phyloP scores from a whole-genome alignment of 1,140 invertebrate genomes.

The Megathymus violae region DNA sequence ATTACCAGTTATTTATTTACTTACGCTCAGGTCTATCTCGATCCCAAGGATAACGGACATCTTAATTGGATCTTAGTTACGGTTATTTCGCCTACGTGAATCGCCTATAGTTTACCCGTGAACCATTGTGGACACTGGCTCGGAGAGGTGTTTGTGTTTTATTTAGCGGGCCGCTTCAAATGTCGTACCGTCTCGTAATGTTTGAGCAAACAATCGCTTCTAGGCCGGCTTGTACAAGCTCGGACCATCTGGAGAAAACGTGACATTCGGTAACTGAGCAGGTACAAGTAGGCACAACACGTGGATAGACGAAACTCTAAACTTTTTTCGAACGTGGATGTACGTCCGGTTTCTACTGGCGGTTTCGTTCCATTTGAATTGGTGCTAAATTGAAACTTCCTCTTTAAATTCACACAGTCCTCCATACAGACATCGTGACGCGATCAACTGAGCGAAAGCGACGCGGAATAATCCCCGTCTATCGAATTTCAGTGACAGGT shows the following conservation, averaged over 20 bases:
- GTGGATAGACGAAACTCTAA: slow-evolving; percentile 61
- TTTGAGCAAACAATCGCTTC: slow-evolving; percentile 71
- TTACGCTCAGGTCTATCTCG: slow-evolving; percentile 61
- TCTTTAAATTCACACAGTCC: slow-evolving; percentile 75
- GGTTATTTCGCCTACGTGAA: slow-evolving; percentile 59
- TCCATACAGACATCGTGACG: slow-evolving; percentile 72
- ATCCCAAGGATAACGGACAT: slow-evolving; percentile 74
- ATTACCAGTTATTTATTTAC: slow-evolving; percentile 76
- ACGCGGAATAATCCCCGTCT: slow-evolving; percentile 67
- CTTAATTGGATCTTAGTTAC: slow-evolving; percentile 74
- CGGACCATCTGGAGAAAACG: slow-evolving; percentile 77
- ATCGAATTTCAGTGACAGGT: slow-evolving; percentile 74
- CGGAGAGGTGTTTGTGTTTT: slow-evolving; percentile 77
- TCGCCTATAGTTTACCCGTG: slow-evolving; percentile 64
- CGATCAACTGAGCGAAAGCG: slow-evolving; percentile 79
- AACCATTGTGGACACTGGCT: slow-evolving; percentile 64
- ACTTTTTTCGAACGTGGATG: slow-evolving; percentile 63
- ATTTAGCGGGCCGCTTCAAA: slow-evolving; percentile 81
- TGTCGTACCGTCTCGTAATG: slow-evolving; percentile 80
- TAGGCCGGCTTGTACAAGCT: slow-evolving; percentile 74
- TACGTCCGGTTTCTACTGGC: slow-evolving; percentile 61
- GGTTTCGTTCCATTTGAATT: slow-evolving; percentile 78
- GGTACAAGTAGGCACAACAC: slow-evolving; percentile 50
- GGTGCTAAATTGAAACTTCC: slow-evolving; percentile 80
- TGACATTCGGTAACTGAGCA: slow-evolving; percentile 68